Percentiles rank a stretch among this genome's conserved stretches.
Conservation (phyloP, 1,140 invertebrate genomes). For the Leptoteleia sp. region DNA sequence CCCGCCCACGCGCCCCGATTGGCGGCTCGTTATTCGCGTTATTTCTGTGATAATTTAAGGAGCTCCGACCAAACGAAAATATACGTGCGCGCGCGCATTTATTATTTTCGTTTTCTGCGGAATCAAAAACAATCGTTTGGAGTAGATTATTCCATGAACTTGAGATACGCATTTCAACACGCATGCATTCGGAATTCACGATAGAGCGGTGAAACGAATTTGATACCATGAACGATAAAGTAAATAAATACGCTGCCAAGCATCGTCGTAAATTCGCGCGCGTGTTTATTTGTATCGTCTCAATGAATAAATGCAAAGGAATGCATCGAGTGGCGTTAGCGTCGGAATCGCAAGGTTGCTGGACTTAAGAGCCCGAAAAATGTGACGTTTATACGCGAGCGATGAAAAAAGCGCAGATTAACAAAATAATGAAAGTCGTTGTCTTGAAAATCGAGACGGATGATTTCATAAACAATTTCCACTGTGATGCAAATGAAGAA, state of each 20-base stretch:
- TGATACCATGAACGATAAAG: constrained; percentile 58
- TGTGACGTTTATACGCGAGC: constrained; percentile 24
- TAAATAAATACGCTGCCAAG: constrained; percentile 63
- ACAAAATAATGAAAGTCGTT: no score
- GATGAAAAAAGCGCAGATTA: no score
- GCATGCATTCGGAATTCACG: constrained; percentile 56
- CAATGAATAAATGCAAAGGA: constrained; percentile 65
- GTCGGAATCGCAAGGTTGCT: constrained; percentile 48
- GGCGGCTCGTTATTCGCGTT: not conserved
- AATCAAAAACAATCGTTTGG: constrained; percentile 28
- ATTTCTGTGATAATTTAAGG: not conserved
- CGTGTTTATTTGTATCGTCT: constrained; percentile 63
- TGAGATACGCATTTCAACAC: constrained; percentile 56
- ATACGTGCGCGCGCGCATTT: not conserved
- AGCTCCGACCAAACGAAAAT: constrained; percentile 13
- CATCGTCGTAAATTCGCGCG: constrained; percentile 61
- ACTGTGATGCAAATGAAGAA: no score
- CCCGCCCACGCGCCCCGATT: not conserved
- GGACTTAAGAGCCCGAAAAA: constrained; percentile 41
- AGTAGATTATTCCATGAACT: constrained; percentile 58
- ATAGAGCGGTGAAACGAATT: constrained; percentile 52
- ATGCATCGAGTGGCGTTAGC: constrained; percentile 55
- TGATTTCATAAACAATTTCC: no score
- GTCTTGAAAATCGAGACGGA: no score
- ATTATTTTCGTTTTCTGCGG: constrained; percentile 1